Percentiles rank a stretch among this genome's conserved stretches.
These are phyloP conservation scores for Trachelus iudaicus DNA, from an alignment of 2,888 invertebrate genomes.

Conservation along the genomic window DNA sequence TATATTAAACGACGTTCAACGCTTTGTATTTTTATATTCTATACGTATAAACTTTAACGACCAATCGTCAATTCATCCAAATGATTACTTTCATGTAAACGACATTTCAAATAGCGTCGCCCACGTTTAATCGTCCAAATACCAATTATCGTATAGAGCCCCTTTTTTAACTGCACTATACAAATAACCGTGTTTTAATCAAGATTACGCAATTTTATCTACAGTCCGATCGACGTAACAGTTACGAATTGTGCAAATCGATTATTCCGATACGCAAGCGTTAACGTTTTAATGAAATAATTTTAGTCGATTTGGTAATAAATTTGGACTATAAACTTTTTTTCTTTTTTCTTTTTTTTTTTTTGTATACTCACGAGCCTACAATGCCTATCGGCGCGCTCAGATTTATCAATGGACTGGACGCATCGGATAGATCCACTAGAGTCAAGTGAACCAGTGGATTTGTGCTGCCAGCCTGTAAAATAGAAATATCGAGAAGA, in stretches of 20 bases:
- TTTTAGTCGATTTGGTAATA: not conserved
- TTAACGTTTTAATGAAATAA: not conserved
- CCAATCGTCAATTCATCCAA: not conserved
- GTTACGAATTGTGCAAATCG: not conserved
- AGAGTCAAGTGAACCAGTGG: conserved; percentile 78
- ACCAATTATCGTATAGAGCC: not conserved
- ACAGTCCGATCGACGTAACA: not conserved
- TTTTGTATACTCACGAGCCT: conserved; percentile 41
- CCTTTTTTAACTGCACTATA: not conserved
- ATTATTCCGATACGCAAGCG: not conserved
- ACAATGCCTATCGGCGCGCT: conserved; percentile 44
- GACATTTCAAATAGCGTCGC: not conserved
- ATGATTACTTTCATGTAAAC: not conserved
- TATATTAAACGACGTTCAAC: not conserved
- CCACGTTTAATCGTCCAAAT: not conserved
- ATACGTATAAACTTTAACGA: not conserved
- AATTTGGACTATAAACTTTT: not conserved
- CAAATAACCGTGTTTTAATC: too few relatives aligned
- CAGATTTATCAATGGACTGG: conserved; percentile 40
- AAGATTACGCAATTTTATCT: not conserved
- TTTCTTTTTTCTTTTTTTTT: not conserved
- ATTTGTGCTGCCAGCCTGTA: conserved; percentile 78
- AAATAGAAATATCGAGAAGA: conserved; percentile 30
- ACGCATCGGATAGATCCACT: conserved; percentile 67
- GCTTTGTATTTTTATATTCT: not conserved